Evolutionary conservation across 2,113 vertebrate genomes (phyloP).

Genomic region (Brachyhypopomus occidentalis): DNA sequence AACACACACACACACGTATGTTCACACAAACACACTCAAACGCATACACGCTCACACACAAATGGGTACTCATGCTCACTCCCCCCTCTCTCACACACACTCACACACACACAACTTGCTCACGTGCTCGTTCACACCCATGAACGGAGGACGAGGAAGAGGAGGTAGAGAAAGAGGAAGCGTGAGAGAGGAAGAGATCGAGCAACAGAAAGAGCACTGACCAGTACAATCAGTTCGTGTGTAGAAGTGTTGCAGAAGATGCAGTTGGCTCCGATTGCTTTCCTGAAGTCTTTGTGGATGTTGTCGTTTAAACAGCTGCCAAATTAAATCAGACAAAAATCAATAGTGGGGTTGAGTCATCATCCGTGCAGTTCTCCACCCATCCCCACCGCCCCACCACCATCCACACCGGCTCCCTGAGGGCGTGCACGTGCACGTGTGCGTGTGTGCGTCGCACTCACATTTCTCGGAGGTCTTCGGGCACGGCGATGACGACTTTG

Average conservation of each 20-base stretch:
- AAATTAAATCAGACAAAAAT: not conserved
- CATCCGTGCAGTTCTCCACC: too few species aligned
- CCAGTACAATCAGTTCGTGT: slow-evolving; percentile 86
- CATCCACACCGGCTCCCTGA: not conserved
- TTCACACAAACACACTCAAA: too few species aligned
- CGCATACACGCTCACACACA: too few species aligned
- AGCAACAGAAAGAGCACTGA: slow-evolving; percentile 64
- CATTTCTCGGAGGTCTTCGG: slow-evolving; percentile 88
- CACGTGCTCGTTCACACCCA: not conserved
- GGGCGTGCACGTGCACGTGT: not conserved
- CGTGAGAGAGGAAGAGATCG: not conserved
- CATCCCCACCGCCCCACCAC: too few species aligned
- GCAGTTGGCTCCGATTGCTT: slow-evolving; percentile 88
- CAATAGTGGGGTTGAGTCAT: not conserved
- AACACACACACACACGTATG: too few species aligned
- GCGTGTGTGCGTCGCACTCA: slow-evolving; percentile 67
- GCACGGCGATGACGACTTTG: slow-evolving; percentile 83
- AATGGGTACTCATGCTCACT: too few species aligned
- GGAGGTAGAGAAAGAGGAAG: not conserved
- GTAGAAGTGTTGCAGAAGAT: slow-evolving; percentile 83
- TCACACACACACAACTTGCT: too few species aligned
- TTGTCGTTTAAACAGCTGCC: slow-evolving; percentile 84
- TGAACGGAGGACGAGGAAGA: not conserved
- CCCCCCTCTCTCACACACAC: too few species aligned
- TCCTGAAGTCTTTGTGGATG: slow-evolving; percentile 92